Evolutionary conservation across 2,888 invertebrate genomes (phyloP), one percentile per base, ranked within the genome.

Genomic region (Seira ritae): DNA sequence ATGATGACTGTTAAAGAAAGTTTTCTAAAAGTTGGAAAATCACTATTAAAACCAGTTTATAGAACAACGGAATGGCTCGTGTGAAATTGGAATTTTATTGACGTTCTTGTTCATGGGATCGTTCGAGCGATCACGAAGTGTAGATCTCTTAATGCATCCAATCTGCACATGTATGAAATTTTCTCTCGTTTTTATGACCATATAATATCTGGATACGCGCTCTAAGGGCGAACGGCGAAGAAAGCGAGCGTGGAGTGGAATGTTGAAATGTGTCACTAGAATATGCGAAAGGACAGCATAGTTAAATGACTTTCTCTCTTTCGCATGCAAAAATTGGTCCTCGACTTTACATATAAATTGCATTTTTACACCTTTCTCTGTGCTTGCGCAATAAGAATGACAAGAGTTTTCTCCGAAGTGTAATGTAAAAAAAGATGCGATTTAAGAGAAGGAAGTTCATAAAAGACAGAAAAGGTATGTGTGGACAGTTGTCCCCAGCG

Each of bases 271-370:
- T 8, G 4, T 4, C 42, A 42, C 6, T 8, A 42, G 42, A 42
- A 4, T 8, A 42, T 42, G 42, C 6, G 42, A 42, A 42, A 42
- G n/a, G n/a, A n/a, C n/a, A 42, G 6, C 42, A 12, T 4, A 42
- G 42, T 42, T 12, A n/a, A n/a, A n/a, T n/a, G n/a, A n/a, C 12
- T 80, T 80, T 72, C 72, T 67, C 80, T 80, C 73, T 22, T 50
- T n/a, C 72, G 72, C 72, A 80, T 72, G 73, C 60, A 72, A 60
- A 68, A 80, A 80, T 80, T 73, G 73, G 70, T 65, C 67, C 69
- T 74, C 74, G 74, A 80, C 74, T 80, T 80, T 74, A 80, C 80
- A 80, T 80, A 80, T 80, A 80, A 80, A 80, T 80, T 80, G 80
- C 68, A 42, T 80, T 80, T 80, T 69, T 68, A n/a, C n/a, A 31